Evolutionary conservation across 2,888 invertebrate species (phyloP).

Genomic region (Dyspetes luteomarginatus): DNA sequence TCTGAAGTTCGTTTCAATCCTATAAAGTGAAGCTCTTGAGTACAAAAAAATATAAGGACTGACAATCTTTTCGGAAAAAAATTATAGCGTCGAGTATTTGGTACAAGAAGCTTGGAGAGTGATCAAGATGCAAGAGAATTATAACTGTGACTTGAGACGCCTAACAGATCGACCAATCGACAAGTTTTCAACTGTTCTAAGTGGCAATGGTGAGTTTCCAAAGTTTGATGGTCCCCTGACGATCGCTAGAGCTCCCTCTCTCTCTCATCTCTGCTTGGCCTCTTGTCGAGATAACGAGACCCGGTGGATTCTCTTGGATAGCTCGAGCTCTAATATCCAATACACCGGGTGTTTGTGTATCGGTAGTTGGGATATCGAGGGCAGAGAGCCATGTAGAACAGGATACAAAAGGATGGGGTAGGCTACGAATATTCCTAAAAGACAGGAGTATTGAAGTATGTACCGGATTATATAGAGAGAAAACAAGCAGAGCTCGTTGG

Average conservation of each 20-base stretch:
- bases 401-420: neutral
- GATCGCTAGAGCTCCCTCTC: too few relatives aligned
- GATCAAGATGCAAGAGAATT: too few relatives aligned
- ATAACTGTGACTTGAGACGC: neutral
- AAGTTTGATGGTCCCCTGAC: conserved; percentile 30
- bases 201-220: conserved; percentile 8
- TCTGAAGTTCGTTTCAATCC: too few relatives aligned
- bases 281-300: conserved; percentile 35
- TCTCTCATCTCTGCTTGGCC: conserved; percentile 25
- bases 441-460: neutral
- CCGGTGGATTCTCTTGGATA: conserved; percentile 29
- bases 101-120: too few relatives aligned
- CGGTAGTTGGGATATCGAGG: neutral
- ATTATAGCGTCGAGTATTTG: too few relatives aligned
- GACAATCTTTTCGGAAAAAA: too few relatives aligned
- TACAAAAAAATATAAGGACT: too few relatives aligned
- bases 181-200: conserved; percentile 9
- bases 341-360: neutral
- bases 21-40: too few relatives aligned
- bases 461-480: neutral
- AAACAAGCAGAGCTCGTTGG: conserved; percentile 18
- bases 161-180: neutral
- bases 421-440: neutral
- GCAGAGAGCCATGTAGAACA: neutral
- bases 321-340: neutral